These are phyloP conservation scores for Diachasma alloeum DNA, from an alignment of 1,140 invertebrate genomes.

Conservation along the genomic window DNA sequence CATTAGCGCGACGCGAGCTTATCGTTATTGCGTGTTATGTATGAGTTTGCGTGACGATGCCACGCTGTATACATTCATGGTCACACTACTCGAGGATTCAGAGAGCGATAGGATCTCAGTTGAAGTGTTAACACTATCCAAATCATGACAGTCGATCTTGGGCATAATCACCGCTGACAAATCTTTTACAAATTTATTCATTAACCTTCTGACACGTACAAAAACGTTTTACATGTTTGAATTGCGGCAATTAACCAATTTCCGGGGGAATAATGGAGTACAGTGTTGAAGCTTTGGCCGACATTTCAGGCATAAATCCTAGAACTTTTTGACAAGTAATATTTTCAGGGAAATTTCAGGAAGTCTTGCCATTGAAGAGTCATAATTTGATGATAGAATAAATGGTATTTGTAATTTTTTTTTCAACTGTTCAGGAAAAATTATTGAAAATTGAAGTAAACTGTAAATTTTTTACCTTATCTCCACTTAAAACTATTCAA, in stretches of 20 bases:
- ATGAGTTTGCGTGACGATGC: constrained; percentile 25
- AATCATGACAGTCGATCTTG: constrained; percentile 29
- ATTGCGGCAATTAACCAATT: not conserved
- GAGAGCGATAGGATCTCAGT: constrained; percentile 22
- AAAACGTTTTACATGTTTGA: not conserved
- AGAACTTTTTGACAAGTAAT: too few relatives aligned
- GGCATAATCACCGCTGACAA: constrained; percentile 27
- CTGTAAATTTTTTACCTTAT: too few relatives aligned
- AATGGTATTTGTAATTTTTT: too few relatives aligned
- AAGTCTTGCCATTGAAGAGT: too few relatives aligned
- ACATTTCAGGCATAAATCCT: not conserved
- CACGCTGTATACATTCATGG: constrained; percentile 3
- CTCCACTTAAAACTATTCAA: too few relatives aligned
- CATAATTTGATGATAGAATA: too few relatives aligned
- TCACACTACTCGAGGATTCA: constrained; percentile 27
- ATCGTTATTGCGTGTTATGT: constrained; percentile 13
- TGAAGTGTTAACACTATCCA: constrained; percentile 23
- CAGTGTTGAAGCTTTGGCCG: not conserved
- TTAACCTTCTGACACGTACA: not conserved
- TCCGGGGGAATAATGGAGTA: not conserved
- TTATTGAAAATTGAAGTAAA: too few relatives aligned
- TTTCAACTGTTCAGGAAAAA: too few relatives aligned
- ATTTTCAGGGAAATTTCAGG: too few relatives aligned
- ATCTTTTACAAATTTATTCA: constrained; percentile 28
- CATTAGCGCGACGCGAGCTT: constrained; percentile 23